Conservation (phyloP, 2,888 invertebrate genomes). For the Cryptus viduatorius region DNA sequence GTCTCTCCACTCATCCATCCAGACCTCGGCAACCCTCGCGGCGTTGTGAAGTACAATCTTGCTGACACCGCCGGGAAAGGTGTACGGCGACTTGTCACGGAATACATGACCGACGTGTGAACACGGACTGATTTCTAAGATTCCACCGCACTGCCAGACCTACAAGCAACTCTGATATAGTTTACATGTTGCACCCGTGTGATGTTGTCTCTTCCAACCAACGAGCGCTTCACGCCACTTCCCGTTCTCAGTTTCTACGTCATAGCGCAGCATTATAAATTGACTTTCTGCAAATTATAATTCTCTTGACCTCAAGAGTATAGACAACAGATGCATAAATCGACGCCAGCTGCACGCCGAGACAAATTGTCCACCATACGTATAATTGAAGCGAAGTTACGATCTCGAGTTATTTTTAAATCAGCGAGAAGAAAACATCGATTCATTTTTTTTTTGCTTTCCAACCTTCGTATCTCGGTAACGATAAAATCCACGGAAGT, state of each 20-base stretch:
- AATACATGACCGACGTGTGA: conserved; percentile 99
- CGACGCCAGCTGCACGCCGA: not conserved
- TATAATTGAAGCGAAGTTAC: not conserved
- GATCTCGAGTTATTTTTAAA: not conserved
- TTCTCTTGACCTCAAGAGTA: not conserved
- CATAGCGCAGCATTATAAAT: conserved; percentile 3
- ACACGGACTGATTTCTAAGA: conserved; percentile 97
- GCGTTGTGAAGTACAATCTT: conserved; percentile 99
- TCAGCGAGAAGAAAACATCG: not conserved
- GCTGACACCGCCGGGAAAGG: conserved; percentile 99
- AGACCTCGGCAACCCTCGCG: conserved; percentile 99
- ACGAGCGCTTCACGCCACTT: not conserved
- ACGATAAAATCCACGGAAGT: not conserved
- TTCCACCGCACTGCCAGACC: conserved; percentile 99
- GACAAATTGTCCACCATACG: not conserved
- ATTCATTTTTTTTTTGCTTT: not conserved
- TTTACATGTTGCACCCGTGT: conserved; percentile 42
- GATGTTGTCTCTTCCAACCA: not conserved
- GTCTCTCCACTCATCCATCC: conserved; percentile 99
- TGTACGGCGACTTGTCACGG: conserved; percentile 99
- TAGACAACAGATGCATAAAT: conserved; percentile 2
- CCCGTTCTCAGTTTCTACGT: conserved; percentile 1
- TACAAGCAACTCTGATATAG: conserved; percentile 84
- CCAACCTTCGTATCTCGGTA: conserved; percentile 6
- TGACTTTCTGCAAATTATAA: conserved; percentile 3